Evolutionary conservation across 2,888 invertebrate genomes (phyloP).

Genomic region (Lapara coniferarum): DNA sequence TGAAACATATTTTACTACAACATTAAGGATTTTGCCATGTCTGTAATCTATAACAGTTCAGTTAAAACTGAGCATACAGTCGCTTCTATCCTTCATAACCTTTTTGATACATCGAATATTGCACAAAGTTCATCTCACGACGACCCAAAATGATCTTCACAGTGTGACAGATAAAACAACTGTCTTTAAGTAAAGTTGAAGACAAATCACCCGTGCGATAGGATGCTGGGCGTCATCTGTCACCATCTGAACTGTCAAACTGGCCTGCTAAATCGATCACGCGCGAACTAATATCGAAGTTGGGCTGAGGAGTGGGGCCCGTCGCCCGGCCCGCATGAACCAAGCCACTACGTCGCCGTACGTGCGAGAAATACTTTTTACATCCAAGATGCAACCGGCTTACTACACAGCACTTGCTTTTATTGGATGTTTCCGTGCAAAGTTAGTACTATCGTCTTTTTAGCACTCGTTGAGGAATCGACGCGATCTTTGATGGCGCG

Average conservation of each 20-base stretch:
- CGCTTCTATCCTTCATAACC: not conserved
- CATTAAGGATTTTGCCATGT: no score
- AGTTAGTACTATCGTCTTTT: slow-evolving; percentile 66
- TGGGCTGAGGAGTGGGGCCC: slow-evolving; percentile 58
- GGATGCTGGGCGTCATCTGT: slow-evolving; percentile 78
- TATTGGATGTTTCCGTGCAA: slow-evolving; percentile 75
- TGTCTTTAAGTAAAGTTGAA: slow-evolving; percentile 63
- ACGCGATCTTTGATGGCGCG: slow-evolving; percentile 61
- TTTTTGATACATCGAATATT: not conserved
- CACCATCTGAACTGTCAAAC: slow-evolving; percentile 80
- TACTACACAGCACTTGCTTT: slow-evolving; percentile 62
- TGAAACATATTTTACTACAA: no score
- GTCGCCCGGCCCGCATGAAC: slow-evolving; percentile 32
- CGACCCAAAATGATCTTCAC: slow-evolving; percentile 12
- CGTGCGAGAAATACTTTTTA: slow-evolving; percentile 62
- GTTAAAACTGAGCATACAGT: not conserved
- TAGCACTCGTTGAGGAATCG: slow-evolving; percentile 51
- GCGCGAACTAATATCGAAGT: slow-evolving; percentile 81
- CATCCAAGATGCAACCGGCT: slow-evolving; percentile 49
- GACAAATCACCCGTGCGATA: slow-evolving; percentile 77
- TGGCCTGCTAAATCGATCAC: slow-evolving; percentile 79
- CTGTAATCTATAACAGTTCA: not conserved
- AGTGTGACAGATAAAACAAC: slow-evolving; percentile 42
- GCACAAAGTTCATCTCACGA: not conserved
- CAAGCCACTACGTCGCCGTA: slow-evolving; percentile 39